Evolutionary conservation across 2,113 vertebrate genomes (phyloP).

Genomic region (Pantherophis guttatus): DNA sequence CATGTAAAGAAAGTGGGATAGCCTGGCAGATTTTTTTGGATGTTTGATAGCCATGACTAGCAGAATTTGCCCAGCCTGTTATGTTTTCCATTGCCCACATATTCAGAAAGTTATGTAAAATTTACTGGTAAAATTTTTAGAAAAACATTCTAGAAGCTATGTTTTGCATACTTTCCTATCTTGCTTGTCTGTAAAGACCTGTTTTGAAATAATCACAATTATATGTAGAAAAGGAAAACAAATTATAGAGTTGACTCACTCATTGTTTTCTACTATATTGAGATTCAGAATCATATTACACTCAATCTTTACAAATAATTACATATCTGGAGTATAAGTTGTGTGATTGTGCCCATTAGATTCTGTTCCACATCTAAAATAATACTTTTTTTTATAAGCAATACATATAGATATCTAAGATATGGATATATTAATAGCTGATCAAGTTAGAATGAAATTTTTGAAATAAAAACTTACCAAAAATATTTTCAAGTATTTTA

Average conservation of each 20-base stretch:
- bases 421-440: neutral
- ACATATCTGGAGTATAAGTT: neutral
- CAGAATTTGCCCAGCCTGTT: neutral
- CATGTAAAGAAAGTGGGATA: no score
- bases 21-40: no score
- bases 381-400: neutral
- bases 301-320: constrained; percentile 1
- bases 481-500: constrained; percentile 19
- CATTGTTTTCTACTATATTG: neutral
- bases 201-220: neutral
- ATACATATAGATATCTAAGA: neutral
- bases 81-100: neutral
- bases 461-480: constrained; percentile 16
- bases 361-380: neutral
- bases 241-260: neutral
- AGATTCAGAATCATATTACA: neutral
- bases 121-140: neutral
- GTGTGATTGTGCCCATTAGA: neutral
- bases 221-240: neutral
- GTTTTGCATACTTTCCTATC: neutral
- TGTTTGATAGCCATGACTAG: neutral
- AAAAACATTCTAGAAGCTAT: neutral
- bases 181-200: neutral
- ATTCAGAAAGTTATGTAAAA: neutral
- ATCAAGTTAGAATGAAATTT: neutral